Base-by-base conservation (phyloP, 92 coral and sea anemone species). In the Diadumene lineata region DNA sequence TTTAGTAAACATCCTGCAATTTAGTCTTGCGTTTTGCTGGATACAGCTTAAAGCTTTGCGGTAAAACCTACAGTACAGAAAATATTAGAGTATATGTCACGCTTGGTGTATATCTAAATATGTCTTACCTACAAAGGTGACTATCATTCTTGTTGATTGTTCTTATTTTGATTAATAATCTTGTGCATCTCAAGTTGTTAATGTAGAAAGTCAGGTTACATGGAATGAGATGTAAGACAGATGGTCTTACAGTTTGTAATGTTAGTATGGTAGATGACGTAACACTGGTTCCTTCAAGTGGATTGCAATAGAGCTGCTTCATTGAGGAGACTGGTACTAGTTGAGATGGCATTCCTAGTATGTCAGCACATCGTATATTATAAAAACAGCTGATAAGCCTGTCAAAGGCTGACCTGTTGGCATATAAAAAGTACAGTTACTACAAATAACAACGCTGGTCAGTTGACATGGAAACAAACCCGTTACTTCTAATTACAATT, bases 161-260 rank as follows among this genome's bases (percentile, higher is more conserved):
- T 24, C 26, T 58, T 22, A 7, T 58, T 22, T 58, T 24, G 4
- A 58, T 58, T 6, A 58, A 58, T 4, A 31, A 1, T 22, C 26
- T 58, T 26, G 26, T 22, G 26, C 64, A 58, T 23, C 29, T 22
- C 2, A 21, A 15, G 31, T 58, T 58, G 22, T 58, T 2, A 22
- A 28, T 58, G 31, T 58, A 58, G 28, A 58, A 58, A 1, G 64
- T 58, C 64, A 58, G 27, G 29, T 58, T 22, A 58, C 64, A 58
- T 11, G 64, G 64, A 21, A 58, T 23, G 22, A 8, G 26, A 4
- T 22, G 26, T 26, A 58, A 22, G 26, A 58, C 26, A 26, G 10
- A 11, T 18, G 28, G 27, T 22, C 11, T 7, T 18, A 21, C 15
- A 0, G 6, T 4, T 8, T 8, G 64, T 58, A 58, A 4, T 0